Conservation (phyloP, 2,888 invertebrate species). For the Trissoscelio sp. region DNA sequence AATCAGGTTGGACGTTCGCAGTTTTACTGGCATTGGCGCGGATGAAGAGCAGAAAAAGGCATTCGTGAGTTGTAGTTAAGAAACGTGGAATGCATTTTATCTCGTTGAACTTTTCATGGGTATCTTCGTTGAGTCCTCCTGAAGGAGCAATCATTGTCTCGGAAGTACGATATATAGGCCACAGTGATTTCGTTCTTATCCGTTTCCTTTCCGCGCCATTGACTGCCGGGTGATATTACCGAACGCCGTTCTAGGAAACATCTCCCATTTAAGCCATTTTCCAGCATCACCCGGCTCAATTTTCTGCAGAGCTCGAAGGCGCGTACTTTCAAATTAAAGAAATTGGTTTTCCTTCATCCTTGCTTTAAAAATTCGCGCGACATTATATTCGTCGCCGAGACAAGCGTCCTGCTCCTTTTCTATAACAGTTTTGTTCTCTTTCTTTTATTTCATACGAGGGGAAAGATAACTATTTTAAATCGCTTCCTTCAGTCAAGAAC, state of each 20-base stretch:
- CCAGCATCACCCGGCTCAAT: slow-evolving; percentile 68
- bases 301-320: slow-evolving; percentile 50
- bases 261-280: slow-evolving; percentile 68
- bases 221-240: slow-evolving; percentile 73
- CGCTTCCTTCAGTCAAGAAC: slow-evolving; percentile 22
- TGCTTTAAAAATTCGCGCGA: slow-evolving; percentile 28
- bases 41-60: slow-evolving; percentile 1
- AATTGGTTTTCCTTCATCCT: slow-evolving; percentile 51
- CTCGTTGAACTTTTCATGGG: slow-evolving; percentile 56
- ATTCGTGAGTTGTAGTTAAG: slow-evolving; percentile 36
- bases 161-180: slow-evolving; percentile 68
- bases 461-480: slow-evolving; percentile 46
- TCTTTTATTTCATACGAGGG: slow-evolving; percentile 8
- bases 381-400: slow-evolving; percentile 26
- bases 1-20: slow-evolving; percentile 15
- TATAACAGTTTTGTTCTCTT: not conserved
- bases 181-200: slow-evolving; percentile 75
- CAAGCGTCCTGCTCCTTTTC: not conserved
- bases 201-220: slow-evolving; percentile 76
- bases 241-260: slow-evolving; percentile 72
- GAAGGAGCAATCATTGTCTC: slow-evolving; percentile 73
- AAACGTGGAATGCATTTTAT: slow-evolving; percentile 59
- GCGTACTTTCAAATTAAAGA: slow-evolving; percentile 65
- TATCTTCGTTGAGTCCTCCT: slow-evolving; percentile 57
- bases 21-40: slow-evolving; percentile 1